Conservation (phyloP, 2,113 vertebrate species). For the Odocoileus virginianus region DNA sequence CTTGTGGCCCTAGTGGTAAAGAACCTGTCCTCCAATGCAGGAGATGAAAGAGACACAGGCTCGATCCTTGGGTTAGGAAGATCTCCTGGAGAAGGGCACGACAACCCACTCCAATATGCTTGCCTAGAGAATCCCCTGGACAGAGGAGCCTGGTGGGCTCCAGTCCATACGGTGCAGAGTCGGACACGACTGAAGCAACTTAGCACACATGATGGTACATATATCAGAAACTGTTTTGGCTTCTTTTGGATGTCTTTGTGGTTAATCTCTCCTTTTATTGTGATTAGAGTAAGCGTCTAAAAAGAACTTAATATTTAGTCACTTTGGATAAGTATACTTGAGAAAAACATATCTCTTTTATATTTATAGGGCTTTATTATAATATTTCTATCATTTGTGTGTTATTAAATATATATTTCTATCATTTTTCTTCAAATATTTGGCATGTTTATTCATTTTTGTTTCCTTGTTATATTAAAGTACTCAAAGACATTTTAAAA, state of each 20-base stretch:
- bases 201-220: fast-evolving
- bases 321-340: background rate
- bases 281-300: background rate
- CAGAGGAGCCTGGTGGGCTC: background rate
- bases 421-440: background rate
- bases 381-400: background rate
- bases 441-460: background rate
- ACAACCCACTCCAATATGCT: background rate
- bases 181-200: background rate
- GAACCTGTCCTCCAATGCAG: fast-evolving
- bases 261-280: background rate
- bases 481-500: background rate
- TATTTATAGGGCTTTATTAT: background rate
- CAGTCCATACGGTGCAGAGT: background rate
- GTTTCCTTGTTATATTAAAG: background rate
- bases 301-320: background rate
- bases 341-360: background rate
- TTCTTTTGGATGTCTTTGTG: background rate
- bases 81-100: background rate
- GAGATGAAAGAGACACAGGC: background rate
- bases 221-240: background rate
- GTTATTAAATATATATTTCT: background rate
- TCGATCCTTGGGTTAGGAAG: background rate
- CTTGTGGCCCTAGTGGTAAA: background rate
- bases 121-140: background rate